phyloP scores from a whole-genome alignment of 1,140 invertebrate genomes.

The Bathynomus jamesi region DNA sequence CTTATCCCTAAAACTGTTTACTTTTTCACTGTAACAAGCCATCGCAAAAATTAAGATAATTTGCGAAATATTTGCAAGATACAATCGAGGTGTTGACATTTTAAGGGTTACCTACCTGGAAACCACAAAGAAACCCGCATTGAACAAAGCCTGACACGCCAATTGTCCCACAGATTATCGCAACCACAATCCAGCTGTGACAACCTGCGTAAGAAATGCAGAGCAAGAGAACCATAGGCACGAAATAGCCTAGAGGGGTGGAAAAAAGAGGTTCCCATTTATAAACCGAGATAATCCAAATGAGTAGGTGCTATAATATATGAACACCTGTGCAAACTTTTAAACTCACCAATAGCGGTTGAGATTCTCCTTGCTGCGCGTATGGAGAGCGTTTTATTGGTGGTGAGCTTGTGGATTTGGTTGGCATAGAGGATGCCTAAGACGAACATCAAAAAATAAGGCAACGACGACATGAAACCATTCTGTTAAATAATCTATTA shows the following conservation, averaged over 20 bases:
- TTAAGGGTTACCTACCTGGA: not conserved
- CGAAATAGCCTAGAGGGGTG: not conserved
- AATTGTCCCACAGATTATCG: not conserved
- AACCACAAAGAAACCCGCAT: conserved; percentile 5
- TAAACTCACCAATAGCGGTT: conserved; percentile 2
- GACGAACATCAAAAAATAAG: conserved; percentile 3
- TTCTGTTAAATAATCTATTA: not conserved
- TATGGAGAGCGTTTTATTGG: not conserved
- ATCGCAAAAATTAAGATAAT: too few species aligned
- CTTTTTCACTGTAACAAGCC: too few species aligned
- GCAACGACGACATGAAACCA: conserved; percentile 7
- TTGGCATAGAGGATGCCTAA: conserved; percentile 2
- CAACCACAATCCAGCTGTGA: not conserved
- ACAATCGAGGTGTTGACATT: too few species aligned
- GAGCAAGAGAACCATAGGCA: not conserved
- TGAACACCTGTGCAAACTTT: too few species aligned
- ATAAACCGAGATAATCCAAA: too few species aligned
- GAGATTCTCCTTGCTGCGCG: not conserved
- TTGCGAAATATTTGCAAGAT: too few species aligned
- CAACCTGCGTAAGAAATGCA: conserved; percentile 7
- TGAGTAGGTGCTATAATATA: too few species aligned
- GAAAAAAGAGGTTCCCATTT: too few species aligned
- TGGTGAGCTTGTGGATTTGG: not conserved
- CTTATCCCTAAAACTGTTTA: too few species aligned
- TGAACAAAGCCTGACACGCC: conserved; percentile 1